Evolutionary conservation across 2,113 vertebrate species (phyloP).

Genomic region (Thamnophis sirtalis): DNA sequence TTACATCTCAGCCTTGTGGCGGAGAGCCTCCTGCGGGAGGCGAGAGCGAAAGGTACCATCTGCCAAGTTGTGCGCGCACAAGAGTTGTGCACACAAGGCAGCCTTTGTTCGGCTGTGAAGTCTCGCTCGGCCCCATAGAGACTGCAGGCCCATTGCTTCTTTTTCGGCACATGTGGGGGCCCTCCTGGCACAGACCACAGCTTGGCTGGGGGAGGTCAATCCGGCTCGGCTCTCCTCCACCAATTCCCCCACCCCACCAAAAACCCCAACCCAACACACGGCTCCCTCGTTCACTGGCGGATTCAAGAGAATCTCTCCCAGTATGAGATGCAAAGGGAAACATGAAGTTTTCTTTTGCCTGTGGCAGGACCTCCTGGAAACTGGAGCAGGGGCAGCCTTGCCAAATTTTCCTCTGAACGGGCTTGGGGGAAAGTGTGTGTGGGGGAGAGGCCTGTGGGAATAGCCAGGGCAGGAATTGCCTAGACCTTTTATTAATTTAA

Average conservation of each 20-base stretch:
- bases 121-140: neutral
- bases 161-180: neutral
- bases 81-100: neutral
- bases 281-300: neutral
- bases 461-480: neutral
- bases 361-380: neutral
- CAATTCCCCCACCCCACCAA: neutral
- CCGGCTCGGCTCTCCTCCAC: neutral
- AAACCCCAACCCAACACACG: fast-evolving
- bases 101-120: neutral
- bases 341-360: neutral
- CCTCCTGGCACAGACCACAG: neutral
- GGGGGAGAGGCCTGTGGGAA: neutral
- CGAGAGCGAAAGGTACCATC: neutral
- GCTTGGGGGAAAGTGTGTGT: neutral
- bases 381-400: neutral
- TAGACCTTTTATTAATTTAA: neutral
- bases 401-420: neutral
- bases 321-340: neutral
- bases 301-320: neutral
- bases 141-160: neutral
- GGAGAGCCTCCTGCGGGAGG: neutral
- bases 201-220: neutral
- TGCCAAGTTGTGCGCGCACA: neutral
- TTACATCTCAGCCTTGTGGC: neutral